A percentile compares a stretch with the other conserved stretches of the same genome.
These are phyloP conservation scores for Diabrotica virgifera DNA, from an alignment of 1,140 invertebrate species.

Conservation along the genomic window DNA sequence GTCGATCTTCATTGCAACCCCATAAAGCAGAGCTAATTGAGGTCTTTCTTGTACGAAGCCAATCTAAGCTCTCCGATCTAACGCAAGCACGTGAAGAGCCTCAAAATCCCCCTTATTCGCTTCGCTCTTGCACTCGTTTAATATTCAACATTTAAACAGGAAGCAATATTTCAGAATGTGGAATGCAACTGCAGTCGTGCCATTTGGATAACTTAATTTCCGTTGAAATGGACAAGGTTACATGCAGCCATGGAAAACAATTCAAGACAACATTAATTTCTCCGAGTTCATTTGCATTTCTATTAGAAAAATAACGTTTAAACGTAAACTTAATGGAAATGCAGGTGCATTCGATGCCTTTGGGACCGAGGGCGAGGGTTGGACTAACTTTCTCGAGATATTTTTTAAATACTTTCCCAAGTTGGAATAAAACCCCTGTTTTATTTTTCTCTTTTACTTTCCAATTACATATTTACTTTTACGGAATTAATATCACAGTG, in stretches of 20 bases:
- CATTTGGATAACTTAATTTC: slow-evolving; percentile 32
- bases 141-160: slow-evolving; percentile 13
- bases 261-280: slow-evolving; percentile 7
- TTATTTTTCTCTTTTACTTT: too few species aligned
- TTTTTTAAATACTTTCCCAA: too few species aligned
- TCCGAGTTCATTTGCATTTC: slow-evolving; percentile 1
- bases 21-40: too few species aligned
- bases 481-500: too few species aligned
- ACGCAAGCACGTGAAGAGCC: not conserved
- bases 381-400: too few species aligned
- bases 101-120: not conserved
- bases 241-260: slow-evolving; percentile 2
- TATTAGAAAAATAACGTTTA: not conserved
- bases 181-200: slow-evolving; percentile 28
- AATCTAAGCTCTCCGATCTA: not conserved
- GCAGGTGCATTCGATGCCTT: not conserved
- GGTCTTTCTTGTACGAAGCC: not conserved
- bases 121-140: not conserved
- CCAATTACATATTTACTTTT: too few species aligned
- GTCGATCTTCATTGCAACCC: too few species aligned
- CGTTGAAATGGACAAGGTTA: slow-evolving; percentile 26
- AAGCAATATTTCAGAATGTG: slow-evolving; percentile 22
- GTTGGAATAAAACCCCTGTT: too few species aligned
- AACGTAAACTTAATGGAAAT: not conserved
- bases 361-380: not conserved